Conservation (phyloP, 1,140 invertebrate species). For the Tetragonula clypearis region DNA sequence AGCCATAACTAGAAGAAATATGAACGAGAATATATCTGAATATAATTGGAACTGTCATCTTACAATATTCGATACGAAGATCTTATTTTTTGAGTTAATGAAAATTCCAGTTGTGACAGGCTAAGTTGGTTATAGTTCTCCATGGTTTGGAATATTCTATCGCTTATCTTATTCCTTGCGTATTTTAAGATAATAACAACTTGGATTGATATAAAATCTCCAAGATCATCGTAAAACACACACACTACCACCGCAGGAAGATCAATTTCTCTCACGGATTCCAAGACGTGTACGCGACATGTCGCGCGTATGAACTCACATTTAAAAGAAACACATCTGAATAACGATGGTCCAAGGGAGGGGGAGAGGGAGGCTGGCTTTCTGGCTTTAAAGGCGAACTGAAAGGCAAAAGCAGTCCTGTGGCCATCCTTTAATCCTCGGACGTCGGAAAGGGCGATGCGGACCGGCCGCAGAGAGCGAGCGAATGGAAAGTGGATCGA, state of each 20-base stretch:
- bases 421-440: conserved; percentile 36
- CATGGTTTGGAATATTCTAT: too few relatives aligned
- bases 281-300: neutral
- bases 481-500: conserved; percentile 46
- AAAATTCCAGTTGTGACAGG: too few relatives aligned
- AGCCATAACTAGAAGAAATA: too few relatives aligned
- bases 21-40: too few relatives aligned
- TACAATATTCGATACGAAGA: too few relatives aligned
- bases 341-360: neutral
- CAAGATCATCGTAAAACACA: too few relatives aligned
- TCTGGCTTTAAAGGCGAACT: conserved; percentile 29
- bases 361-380: neutral
- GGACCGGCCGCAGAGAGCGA: neutral
- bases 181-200: too few relatives aligned
- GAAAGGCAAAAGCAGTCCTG: conserved; percentile 11
- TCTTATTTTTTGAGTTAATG: too few relatives aligned
- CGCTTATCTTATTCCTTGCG: too few relatives aligned
- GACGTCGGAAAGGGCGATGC: conserved; percentile 13
- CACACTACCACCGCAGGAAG: neutral
- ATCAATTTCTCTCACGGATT: neutral
- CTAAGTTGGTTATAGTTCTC: too few relatives aligned
- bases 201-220: too few relatives aligned
- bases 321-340: conserved; percentile 20
- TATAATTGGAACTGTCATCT: too few relatives aligned
- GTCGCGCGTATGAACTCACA: neutral